A percentile compares a stretch with the other conserved stretches of the same genome.
Evolutionary conservation across 2,797 vertebrate species (phyloP).

Genomic region (Halcyon badia): DNA sequence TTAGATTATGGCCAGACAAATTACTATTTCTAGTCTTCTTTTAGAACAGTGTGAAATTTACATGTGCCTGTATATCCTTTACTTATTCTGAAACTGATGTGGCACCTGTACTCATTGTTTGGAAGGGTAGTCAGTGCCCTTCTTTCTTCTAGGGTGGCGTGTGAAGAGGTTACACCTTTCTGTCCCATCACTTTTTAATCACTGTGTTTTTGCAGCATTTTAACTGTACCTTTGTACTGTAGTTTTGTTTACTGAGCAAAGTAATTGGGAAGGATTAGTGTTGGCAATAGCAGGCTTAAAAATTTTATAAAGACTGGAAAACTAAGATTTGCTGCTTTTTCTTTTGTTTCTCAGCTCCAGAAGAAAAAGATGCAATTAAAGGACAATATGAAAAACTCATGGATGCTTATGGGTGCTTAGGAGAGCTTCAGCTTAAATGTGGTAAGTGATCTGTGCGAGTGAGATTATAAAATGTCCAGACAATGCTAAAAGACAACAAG

Average conservation of each 20-base stretch:
- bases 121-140: not conserved
- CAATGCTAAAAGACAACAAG: not conserved
- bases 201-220: not conserved
- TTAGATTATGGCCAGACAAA: not conserved
- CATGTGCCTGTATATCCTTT: not conserved
- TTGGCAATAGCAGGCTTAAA: not conserved
- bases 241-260: constrained; percentile 20
- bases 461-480: not conserved
- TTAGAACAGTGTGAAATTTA: not conserved
- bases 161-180: not conserved
- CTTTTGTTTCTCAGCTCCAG: constrained; percentile 76
- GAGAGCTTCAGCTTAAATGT: constrained; percentile 80
- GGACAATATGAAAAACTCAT: constrained; percentile 82
- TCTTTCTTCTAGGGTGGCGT: not conserved
- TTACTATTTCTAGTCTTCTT: not conserved
- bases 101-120: not conserved
- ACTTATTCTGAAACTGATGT: not conserved
- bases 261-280: not conserved
- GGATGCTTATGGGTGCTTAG: constrained; percentile 84
- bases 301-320: not conserved
- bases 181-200: not conserved
- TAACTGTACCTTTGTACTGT: not conserved
- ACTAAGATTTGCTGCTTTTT: constrained; percentile 24
- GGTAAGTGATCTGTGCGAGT: constrained; percentile 73
- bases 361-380: constrained; percentile 84